These are phyloP conservation scores for Batillaria attramentaria DNA, from an alignment of 1,140 invertebrate genomes.

Conservation along the genomic window DNA sequence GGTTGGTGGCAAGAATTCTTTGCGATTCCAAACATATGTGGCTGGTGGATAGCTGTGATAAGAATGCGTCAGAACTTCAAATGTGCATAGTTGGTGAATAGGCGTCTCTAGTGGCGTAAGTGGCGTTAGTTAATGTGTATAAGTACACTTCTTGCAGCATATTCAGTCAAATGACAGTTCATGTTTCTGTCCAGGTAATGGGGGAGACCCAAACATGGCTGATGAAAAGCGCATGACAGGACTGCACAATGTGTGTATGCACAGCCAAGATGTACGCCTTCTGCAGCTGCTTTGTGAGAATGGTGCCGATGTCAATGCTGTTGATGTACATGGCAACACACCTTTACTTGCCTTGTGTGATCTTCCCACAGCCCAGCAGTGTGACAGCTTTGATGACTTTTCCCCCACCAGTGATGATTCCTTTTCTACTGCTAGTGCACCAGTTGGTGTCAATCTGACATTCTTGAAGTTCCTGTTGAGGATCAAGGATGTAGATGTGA, in stretches of 20 bases:
- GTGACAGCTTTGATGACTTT: slow-evolving; percentile 54
- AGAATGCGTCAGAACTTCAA: no score
- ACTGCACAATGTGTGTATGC: slow-evolving; percentile 53
- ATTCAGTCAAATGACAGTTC: no score
- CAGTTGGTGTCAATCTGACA: slow-evolving; percentile 43
- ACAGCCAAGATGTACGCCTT: slow-evolving; percentile 52
- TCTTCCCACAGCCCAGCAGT: slow-evolving; percentile 46
- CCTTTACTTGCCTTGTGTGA: slow-evolving; percentile 63
- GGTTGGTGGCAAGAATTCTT: no score
- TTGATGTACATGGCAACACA: slow-evolving; percentile 54
- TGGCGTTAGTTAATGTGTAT: no score
- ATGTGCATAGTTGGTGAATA: no score
- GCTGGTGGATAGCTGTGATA: no score
- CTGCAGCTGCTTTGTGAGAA: slow-evolving; percentile 58
- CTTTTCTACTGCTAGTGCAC: slow-evolving; percentile 38
- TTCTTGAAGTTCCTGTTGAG: slow-evolving; percentile 55
- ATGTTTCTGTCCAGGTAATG: slow-evolving; percentile 48
- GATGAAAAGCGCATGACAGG: slow-evolving; percentile 58
- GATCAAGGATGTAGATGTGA: slow-evolving; percentile 54
- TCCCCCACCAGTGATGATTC: slow-evolving; percentile 54
- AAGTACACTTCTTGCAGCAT: no score
- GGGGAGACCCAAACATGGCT: slow-evolving; percentile 57
- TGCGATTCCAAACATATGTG: no score
- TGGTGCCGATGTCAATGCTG: slow-evolving; percentile 57
- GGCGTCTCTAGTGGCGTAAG: no score